Base-by-base conservation (phyloP, 2,888 invertebrate genomes). In the Asteroscopus sphinx region DNA sequence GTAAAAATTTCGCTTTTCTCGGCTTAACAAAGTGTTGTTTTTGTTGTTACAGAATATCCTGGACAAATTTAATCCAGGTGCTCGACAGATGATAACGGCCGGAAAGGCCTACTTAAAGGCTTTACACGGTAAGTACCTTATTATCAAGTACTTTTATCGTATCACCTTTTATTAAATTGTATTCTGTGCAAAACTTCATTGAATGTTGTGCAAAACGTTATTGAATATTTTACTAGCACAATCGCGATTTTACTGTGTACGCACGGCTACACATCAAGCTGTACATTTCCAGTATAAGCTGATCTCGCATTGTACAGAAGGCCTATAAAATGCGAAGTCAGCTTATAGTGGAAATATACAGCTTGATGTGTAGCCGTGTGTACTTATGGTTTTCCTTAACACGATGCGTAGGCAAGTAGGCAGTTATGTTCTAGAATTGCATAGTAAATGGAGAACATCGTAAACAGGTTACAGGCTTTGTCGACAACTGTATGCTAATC, bases 11-110 rank as follows among this genome's bases (percentile, higher is more conserved):
- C 33, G 16, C 28, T 15, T 9, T 36, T 39, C 41, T 45, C 32
- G 8, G 52, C 16, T 33, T 45, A 37, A 62, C 28, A 71, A 77
- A 62, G 53, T 68, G 49, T 17, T 45, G 26, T 77, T 79, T 79
- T 67, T 57, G 83, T 94, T 94, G 91, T 97, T 97, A 76, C 96
- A 98, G 99, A 98, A 98, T 90, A 98, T 99, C 92, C 95, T 98
- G 95, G 98, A 98, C 90, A 98, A 98, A 95, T 99, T 99, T 95
- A 98, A 98, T 95, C 98, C 98, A 56, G 98, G 98, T 72, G 98
- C 98, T 39, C 96, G 98, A 82, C 98, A 98, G 94, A 96, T 99
- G 95, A 98, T 99, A 92, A 97, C 97, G 80, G 97, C 98, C 77
- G 98, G 98, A 61, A 98, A 98, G 92, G 97, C 98, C 60, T 98